Conservation (phyloP, 2,113 vertebrate species). For the Tetrax tetrax region DNA sequence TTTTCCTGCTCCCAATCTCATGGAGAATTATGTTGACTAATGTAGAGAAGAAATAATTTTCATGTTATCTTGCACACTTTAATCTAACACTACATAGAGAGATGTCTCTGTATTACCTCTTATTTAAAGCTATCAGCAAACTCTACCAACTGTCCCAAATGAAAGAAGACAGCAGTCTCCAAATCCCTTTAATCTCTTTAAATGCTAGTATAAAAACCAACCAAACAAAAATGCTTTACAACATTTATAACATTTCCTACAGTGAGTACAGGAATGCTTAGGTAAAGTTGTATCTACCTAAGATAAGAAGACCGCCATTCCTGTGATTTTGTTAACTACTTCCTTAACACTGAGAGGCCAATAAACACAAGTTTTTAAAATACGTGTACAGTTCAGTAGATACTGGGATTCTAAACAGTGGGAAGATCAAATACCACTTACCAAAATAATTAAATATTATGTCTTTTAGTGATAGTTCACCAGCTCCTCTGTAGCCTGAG, state of each 20-base stretch:
- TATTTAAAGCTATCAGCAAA: conserved; percentile 11
- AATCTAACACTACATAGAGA: neutral
- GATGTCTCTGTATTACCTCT: neutral
- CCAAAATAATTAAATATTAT: neutral
- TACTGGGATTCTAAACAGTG: neutral
- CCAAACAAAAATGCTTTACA: neutral
- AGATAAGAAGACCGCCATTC: neutral
- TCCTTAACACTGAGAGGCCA: neutral
- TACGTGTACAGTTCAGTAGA: neutral
- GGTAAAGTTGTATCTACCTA: neutral
- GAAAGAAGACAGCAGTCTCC: neutral
- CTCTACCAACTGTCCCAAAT: neutral
- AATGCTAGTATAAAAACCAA: neutral
- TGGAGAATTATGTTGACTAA: neutral
- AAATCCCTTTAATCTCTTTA: neutral
- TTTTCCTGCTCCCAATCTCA: neutral
- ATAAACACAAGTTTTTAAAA: neutral
- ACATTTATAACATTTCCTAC: neutral
- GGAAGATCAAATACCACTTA: neutral
- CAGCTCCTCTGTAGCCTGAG: neutral
- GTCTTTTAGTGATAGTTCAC: conserved; percentile 3
- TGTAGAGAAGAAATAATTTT: neutral
- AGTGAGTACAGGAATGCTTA: neutral
- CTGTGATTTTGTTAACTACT: neutral
- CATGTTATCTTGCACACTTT: neutral